Percentiles rank a stretch among this genome's conserved stretches.
phyloP scores from a whole-genome alignment of 2,888 invertebrate species.

The Cosmorhoe ocellata region DNA sequence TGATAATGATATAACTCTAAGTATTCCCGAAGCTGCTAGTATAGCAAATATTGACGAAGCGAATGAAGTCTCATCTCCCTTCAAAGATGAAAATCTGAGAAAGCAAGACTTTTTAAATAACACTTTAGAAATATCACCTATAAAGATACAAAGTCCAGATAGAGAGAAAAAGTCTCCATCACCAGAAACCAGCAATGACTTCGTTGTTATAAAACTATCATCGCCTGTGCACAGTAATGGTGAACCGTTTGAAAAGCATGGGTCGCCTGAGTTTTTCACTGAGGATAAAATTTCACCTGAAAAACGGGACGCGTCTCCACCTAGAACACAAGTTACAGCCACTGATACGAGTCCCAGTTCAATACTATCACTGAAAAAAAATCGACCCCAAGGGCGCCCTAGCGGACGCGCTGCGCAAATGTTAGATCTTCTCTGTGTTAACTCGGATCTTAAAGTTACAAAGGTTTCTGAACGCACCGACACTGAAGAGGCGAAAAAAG shows the following conservation, averaged over 20 bases:
- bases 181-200: constrained; percentile 64
- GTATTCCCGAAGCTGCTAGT: constrained; percentile 3
- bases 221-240: constrained; percentile 69
- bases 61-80: constrained; percentile 63
- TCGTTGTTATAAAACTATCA: constrained; percentile 63
- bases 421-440: constrained; percentile 67
- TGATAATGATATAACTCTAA: constrained; percentile 10
- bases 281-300: constrained; percentile 72
- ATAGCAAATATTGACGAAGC: constrained; percentile 31
- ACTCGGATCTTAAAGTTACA: constrained; percentile 54
- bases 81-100: constrained; percentile 61
- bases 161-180: constrained; percentile 56
- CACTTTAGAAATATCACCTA: constrained; percentile 84
- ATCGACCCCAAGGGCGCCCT: constrained; percentile 61
- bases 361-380: constrained; percentile 68
- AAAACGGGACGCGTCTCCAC: constrained; percentile 67
- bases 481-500: constrained; percentile 53
- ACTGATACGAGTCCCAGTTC: constrained; percentile 62
- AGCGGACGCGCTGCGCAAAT: constrained; percentile 74
- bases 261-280: constrained; percentile 75
- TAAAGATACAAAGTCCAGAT: constrained; percentile 71
- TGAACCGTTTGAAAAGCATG: constrained; percentile 61
- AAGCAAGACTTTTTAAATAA: constrained; percentile 81
- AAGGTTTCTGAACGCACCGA: constrained; percentile 50
- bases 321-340: constrained; percentile 50